These are phyloP conservation scores for Mus spicilegus DNA, from an alignment of 2,113 vertebrate species.

Conservation along the genomic window DNA sequence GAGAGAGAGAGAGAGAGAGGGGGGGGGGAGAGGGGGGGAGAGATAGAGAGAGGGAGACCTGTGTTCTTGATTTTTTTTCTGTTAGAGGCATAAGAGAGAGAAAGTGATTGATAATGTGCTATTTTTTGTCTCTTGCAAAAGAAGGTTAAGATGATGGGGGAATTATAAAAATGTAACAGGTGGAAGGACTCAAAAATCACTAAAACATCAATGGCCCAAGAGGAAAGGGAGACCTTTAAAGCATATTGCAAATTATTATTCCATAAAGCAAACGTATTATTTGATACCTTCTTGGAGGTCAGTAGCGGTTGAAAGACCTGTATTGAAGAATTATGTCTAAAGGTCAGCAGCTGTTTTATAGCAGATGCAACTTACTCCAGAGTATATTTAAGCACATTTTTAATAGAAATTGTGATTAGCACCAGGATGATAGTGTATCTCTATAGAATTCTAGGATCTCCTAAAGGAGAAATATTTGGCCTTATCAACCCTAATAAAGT, in stretches of 20 bases:
- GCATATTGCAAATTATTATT: slow-evolving; percentile 67
- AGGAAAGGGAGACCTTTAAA: slow-evolving; percentile 67
- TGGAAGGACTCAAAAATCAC: slow-evolving; percentile 35
- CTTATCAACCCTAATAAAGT: slow-evolving; percentile 33
- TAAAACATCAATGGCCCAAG: slow-evolving; percentile 39
- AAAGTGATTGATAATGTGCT: background rate
- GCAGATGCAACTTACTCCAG: slow-evolving; percentile 9
- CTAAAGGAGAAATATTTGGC: slow-evolving; percentile 34
- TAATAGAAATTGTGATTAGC: slow-evolving; percentile 36
- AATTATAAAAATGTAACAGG: slow-evolving; percentile 55
- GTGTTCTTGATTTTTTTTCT: background rate
- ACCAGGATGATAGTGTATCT: background rate
- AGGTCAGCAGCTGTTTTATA: slow-evolving; percentile 74
- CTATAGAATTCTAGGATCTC: slow-evolving; percentile 7
- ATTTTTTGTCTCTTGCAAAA: background rate
- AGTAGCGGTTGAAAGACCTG: slow-evolving; percentile 25
- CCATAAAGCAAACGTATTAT: slow-evolving; percentile 42
- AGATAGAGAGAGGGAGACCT: background rate
- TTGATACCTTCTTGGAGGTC: slow-evolving; percentile 49
- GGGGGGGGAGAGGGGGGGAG: background rate
- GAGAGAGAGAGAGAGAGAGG: too few species aligned
- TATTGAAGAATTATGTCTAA: slow-evolving; percentile 66
- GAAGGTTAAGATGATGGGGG: background rate
- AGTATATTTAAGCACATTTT: slow-evolving; percentile 43
- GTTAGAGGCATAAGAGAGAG: background rate